A percentile compares a stretch with the other conserved stretches of the same genome.
These are phyloP conservation scores for Haliclona indistincta DNA, from an alignment of 37 sponge, comb jelly and placozoan genomes.

Conservation along the genomic window DNA sequence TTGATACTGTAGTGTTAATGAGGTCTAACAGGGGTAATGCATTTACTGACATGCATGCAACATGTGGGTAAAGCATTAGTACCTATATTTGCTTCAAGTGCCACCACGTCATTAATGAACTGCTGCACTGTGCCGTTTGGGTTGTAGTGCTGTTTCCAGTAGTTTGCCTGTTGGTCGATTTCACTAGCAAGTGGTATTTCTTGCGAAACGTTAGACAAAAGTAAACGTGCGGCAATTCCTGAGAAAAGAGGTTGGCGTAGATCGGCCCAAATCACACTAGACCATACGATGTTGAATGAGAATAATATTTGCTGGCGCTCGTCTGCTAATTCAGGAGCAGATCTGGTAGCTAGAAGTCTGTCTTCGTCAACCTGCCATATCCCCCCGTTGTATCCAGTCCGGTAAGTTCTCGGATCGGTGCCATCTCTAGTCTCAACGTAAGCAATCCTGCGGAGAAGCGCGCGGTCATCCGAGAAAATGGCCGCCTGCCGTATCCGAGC, in stretches of 20 bases:
- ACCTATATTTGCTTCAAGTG: too few relatives aligned
- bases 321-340: neutral
- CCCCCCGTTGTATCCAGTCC: slow-evolving; percentile 44
- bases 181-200: slow-evolving; percentile 23
- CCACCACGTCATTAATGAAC: too few relatives aligned
- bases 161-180: slow-evolving; percentile 39
- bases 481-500: too few relatives aligned
- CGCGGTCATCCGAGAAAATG: too few relatives aligned
- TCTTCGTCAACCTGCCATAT: slow-evolving; percentile 57
- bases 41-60: too few relatives aligned
- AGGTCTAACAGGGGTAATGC: too few relatives aligned
- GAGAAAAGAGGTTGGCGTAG: slow-evolving; percentile 45
- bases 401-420: slow-evolving; percentile 18
- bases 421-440: slow-evolving; percentile 48
- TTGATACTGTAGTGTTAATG: too few relatives aligned
- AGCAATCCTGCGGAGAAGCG: too few relatives aligned
- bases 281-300: slow-evolving; percentile 26
- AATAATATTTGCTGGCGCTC: slow-evolving; percentile 17
- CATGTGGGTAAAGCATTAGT: too few relatives aligned
- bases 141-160: slow-evolving; percentile 48
- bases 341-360: slow-evolving; percentile 15
- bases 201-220: slow-evolving; percentile 5
- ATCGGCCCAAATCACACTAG: slow-evolving; percentile 24
- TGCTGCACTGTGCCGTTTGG: too few relatives aligned
- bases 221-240: slow-evolving; percentile 44